Base-by-base conservation (phyloP, 2,888 invertebrate species). In the Alentia gelatinosa region DNA sequence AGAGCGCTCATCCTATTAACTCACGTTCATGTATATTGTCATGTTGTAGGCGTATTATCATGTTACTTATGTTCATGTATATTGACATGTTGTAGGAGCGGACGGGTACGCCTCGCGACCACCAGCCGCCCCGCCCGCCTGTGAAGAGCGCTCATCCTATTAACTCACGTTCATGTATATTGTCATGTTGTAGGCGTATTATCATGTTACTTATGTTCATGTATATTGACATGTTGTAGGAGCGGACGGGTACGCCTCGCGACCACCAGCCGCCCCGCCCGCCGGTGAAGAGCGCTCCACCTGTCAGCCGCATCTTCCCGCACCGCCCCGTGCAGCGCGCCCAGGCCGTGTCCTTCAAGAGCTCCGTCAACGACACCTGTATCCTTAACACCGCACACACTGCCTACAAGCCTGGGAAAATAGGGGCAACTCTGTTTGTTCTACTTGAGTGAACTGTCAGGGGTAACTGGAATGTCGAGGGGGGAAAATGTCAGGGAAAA, bases 221-320 rank as follows among this genome's bases (percentile, higher is more conserved):
- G n/a, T n/a, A n/a, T n/a, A n/a, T 15, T 56, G 56, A 3, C 56
- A 5, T 68, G 33, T 91, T 92, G n/a, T 39, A 94, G 94, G 92
- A 91, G 90, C 90, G 91, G 7, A 93, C 94, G 91, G 94, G 94
- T 4, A 96, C 96, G 23, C 95, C 96, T 35, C 92, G 94, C 91
- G 95, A 95, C 90, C 93, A 94, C 9, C 91, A 93, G 9, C 96
- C 96, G 23, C 96, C 96, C 15, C 93, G 94, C 91, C 96, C 96
- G n/a, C 96, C 96, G 7, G 95, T 95, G 75, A 96, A 96, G 92
- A 96, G 96, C 94, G 94, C 95, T 40, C 96, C 95, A 4, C 95
- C 96, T 5, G 91, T 96, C 74, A 96, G 96, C 91, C 93, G 96
- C 15, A 94, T 96, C 68, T 96, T 95, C 92, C 95, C 94, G 3